These are phyloP conservation scores for Euura saliciscinereae DNA, from an alignment of 1,140 invertebrate species.

Conservation along the genomic window DNA sequence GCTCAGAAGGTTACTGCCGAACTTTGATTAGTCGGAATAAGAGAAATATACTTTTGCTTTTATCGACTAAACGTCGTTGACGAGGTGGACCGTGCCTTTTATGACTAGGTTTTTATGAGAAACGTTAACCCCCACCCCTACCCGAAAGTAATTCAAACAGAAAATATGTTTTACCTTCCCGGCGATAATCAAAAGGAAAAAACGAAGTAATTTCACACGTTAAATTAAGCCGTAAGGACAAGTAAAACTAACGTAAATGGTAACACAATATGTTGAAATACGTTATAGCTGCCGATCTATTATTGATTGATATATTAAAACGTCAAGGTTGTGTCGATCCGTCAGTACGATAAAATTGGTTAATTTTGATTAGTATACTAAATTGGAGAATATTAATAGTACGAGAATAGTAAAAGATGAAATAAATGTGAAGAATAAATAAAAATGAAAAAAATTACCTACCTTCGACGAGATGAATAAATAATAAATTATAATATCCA, in stretches of 20 bases:
- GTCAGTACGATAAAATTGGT: neutral
- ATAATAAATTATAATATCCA: conserved; percentile 1
- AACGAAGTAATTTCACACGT: neutral
- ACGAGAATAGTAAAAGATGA: neutral
- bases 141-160: neutral
- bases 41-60: conserved; percentile 1
- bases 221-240: no score
- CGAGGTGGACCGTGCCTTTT: neutral
- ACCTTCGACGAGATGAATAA: neutral
- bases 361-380: neutral
- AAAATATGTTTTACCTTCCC: neutral
- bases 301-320: no score
- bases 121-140: neutral
- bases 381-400: neutral
- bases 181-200: neutral
- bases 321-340: no score
- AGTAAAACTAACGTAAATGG: no score
- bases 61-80: neutral
- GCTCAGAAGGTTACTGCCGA: neutral
- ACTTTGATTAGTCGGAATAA: conserved; percentile 3
- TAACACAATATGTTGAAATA: no score
- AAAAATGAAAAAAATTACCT: conserved; percentile 8
- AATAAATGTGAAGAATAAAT: neutral
- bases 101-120: neutral
- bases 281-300: no score